Evolutionary conservation across 2,797 vertebrate genomes (phyloP), one percentile per base, ranked within the genome.

Genomic region (Tragopan temminckii): DNA sequence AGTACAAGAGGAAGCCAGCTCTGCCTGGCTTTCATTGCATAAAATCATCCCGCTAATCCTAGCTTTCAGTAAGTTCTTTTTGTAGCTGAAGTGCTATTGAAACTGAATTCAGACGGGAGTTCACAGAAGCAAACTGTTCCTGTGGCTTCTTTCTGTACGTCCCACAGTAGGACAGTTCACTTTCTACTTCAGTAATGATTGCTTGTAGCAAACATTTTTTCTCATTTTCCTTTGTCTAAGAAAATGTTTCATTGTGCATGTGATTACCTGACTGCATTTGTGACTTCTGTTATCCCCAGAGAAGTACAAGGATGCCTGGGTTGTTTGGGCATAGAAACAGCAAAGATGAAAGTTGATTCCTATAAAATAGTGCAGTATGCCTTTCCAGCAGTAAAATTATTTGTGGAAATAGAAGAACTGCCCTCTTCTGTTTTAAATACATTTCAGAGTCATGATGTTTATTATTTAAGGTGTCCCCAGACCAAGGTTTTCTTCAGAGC

Each of bases 31-130:
- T 88, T 94, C 92, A 76, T 79, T 11, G 12, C 78, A 74, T 86
- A 79, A 88, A 93, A 63, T 93, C 78, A 53, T 76, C 45, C 72
- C 52, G 72, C 70, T 95, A 72, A 93, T 94, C 83, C 83, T 43
- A 35, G 78, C 88, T 91, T 94, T 91, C 31, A 27, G 35, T 88
- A 55, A 69, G 81, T 52, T 86, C 50, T 86, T 77, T 88, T 88
- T 93, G 90, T 89, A 84, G 90, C 75, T 88, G 67, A 90, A 86
- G 59, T 93, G 59, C 83, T 84, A 79, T 74, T 93, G 94, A 91
- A 95, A 79, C 55, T 43, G 38, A 84, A 92, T 68, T 85, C 84
- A 90, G 87, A 94, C 80, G 62, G 66, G 90, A 90, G 31, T 90
- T 92, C 69, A 85, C 76, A 68, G 76, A 72, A 92, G 79, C 53